Evolutionary conservation across 1,140 invertebrate species (phyloP), one percentile per base, ranked within the genome.

Genomic region (Drosophila pallidifrons): DNA sequence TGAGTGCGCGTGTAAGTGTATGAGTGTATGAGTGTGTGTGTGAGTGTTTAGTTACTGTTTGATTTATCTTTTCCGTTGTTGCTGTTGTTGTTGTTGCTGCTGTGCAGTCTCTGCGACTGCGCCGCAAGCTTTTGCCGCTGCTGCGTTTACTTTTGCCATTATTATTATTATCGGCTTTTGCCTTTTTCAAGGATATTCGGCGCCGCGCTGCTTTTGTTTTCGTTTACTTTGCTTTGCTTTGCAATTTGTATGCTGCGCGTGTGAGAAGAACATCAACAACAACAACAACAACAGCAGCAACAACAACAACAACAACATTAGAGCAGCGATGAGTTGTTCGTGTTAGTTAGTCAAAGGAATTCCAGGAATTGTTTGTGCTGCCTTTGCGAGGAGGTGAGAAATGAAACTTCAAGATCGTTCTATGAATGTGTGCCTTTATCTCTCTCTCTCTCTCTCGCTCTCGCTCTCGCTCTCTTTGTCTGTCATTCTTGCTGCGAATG

Each of bases 281-380:
- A 63, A 11, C 38, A 51, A 11, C 16, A 81, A 77, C n/a, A 74
- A 66, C 76, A 71, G 3, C 38, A 71, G 3, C 41, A 52, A n/a
- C 20, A 46, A 5, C 38, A 71, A 5, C 41, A 52, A n/a, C 20
- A 46, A 5, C 38, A 35, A 5, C 30, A 79, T 6, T 68, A 61
- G 71, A 75, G 66, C 11, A 2, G 3, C 32, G 35, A 38, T 35
- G 41, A 47, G 59, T 51, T 38, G 55, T 57, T 79, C 76, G 77
- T 81, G 80, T 88, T 87, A 88, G 83, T 88, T 86, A 88, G 83
- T 88, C 83, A 88, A 88, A 88, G 83, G 83, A 88, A 89, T 89
- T 89, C 85, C 81, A 77, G 85, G 85, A 89, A 89, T 89, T 74
- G 75, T 58, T 73, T 71, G 68, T 66, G 76, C 73, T 66, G 76